A percentile compares a stretch with the other conserved stretches of the same genome.
Evolutionary conservation across 2,797 vertebrate genomes (phyloP).

Genomic region (Gymnopithys bicolor): DNA sequence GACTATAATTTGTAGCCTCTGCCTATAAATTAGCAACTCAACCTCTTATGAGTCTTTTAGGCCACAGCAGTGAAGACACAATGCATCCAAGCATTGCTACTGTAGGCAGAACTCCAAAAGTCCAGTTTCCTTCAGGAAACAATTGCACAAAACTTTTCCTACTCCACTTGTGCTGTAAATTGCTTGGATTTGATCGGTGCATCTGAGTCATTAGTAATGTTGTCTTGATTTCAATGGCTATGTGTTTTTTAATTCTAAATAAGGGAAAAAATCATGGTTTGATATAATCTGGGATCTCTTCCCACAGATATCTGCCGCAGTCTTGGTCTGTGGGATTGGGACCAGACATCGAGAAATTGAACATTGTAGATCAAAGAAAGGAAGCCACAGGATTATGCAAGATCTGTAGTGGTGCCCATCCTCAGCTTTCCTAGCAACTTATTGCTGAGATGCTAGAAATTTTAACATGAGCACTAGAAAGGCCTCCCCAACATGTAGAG

Average conservation of each 20-base stretch:
- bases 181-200: not conserved
- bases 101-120: not conserved
- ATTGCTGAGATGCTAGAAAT: not conserved
- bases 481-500: not conserved
- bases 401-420: not conserved
- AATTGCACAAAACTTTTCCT: not conserved
- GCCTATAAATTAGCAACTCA: not conserved
- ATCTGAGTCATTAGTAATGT: not conserved
- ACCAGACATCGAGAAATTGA: fast-evolving
- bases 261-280: not conserved
- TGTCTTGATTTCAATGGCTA: not conserved
- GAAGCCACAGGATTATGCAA: not conserved
- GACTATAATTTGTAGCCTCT: not conserved
- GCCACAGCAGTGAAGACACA: not conserved
- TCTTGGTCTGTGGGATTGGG: no score
- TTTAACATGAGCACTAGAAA: not conserved
- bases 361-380: not conserved
- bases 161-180: not conserved
- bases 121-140: not conserved
- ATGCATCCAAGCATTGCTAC: not conserved
- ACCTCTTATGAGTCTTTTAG: not conserved
- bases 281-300: not conserved
- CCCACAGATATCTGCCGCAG: not conserved
- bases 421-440: not conserved
- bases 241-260: not conserved